Evolutionary conservation across 1,140 invertebrate genomes (phyloP).

Genomic region (Rhopalosiphum padi): DNA sequence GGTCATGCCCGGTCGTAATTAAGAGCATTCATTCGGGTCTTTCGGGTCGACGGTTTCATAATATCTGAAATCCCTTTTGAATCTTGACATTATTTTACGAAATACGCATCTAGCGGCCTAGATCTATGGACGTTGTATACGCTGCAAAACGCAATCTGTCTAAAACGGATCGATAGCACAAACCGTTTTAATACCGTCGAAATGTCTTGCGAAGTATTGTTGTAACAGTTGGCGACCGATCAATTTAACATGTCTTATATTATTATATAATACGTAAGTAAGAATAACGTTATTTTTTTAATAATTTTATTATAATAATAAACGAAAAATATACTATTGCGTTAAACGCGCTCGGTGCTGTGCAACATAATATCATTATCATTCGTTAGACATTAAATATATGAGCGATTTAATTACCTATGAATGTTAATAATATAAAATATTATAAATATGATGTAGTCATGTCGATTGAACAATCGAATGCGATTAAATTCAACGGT

Average conservation of each 20-base stretch:
- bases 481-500: neutral
- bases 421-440: neutral
- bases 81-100: neutral
- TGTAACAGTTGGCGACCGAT: neutral
- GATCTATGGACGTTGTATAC: neutral
- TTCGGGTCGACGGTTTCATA: constrained; percentile 1
- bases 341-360: neutral
- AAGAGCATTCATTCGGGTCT: neutral
- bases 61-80: constrained; percentile 13
- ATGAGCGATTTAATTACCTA: constrained; percentile 1
- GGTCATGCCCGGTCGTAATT: neutral
- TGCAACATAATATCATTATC: neutral
- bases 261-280: neutral
- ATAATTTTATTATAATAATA: neutral
- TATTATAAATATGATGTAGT: neutral
- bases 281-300: neutral
- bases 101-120: neutral
- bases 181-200: neutral
- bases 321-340: neutral
- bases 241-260: neutral
- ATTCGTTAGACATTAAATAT: neutral
- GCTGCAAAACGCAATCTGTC: neutral
- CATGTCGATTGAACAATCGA: neutral
- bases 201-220: neutral
- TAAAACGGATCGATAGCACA: neutral